These are phyloP conservation scores for Melanchra persicariae DNA, from an alignment of 2,888 invertebrate species.

Conservation along the genomic window DNA sequence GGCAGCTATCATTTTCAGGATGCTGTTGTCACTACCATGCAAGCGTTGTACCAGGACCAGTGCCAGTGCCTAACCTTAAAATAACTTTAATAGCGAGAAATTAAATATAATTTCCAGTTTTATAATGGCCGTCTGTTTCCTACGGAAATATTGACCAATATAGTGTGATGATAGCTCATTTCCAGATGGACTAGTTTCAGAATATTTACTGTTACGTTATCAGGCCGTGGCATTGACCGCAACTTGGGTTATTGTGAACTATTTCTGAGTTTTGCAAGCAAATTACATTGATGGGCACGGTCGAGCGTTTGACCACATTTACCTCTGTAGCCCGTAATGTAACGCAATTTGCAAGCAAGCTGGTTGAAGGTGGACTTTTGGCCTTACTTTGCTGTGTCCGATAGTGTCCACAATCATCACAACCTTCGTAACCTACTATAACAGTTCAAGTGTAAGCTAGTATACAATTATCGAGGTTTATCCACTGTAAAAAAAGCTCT, in stretches of 20 bases:
- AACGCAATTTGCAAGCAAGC: too few relatives aligned
- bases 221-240: constrained; percentile 36
- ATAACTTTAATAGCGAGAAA: constrained; percentile 29
- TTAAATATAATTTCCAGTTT: constrained; percentile 38
- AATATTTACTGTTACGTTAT: constrained; percentile 30
- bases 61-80: constrained; percentile 4
- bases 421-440: too few relatives aligned
- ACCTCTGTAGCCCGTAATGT: too few relatives aligned
- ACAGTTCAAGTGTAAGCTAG: too few relatives aligned
- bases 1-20: too few relatives aligned
- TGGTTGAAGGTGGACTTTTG: too few relatives aligned
- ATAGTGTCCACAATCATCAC: too few relatives aligned
- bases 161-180: constrained; percentile 40
- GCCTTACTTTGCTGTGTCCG: too few relatives aligned
- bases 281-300: too few relatives aligned
- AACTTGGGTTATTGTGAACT: neutral
- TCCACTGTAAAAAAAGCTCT: neutral
- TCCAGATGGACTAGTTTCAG: constrained; percentile 38
- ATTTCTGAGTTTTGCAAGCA: neutral
- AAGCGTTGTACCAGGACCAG: too few relatives aligned
- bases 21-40: too few relatives aligned
- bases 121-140: constrained; percentile 37
- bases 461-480: neutral
- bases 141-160: constrained; percentile 39
- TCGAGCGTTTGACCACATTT: too few relatives aligned